Evolutionary conservation across 1,140 invertebrate species (phyloP).

Genomic region (Melitaea cinxia): DNA sequence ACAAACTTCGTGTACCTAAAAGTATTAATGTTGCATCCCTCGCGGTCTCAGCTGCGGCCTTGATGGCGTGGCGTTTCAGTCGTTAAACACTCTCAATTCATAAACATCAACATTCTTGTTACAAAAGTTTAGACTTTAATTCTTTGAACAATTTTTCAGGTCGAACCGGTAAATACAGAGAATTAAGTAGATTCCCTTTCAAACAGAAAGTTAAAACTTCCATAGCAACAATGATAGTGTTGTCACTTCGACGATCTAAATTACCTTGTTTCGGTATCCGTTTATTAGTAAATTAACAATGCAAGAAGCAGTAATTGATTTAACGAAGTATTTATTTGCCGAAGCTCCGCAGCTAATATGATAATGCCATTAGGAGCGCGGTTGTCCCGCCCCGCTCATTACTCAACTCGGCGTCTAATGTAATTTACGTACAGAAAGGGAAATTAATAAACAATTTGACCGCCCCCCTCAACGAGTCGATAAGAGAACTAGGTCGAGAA

Average conservation of each 20-base stretch:
- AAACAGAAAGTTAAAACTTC: too few species aligned
- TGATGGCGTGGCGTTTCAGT: too few species aligned
- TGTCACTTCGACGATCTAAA: background rate
- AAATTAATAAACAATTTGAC: slow-evolving; percentile 24
- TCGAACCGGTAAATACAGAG: too few species aligned
- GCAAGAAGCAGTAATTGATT: background rate
- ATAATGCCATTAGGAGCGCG: slow-evolving; percentile 5
- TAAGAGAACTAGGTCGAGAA: slow-evolving; percentile 27
- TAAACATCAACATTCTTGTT: too few species aligned
- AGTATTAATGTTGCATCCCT: too few species aligned
- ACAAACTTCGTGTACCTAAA: too few species aligned
- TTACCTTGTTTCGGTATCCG: background rate
- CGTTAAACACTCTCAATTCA: too few species aligned
- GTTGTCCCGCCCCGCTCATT: slow-evolving; percentile 1
- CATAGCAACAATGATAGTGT: too few species aligned
- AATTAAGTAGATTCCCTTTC: too few species aligned
- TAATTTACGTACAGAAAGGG: slow-evolving; percentile 12
- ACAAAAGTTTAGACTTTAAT: too few species aligned
- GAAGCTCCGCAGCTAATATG: background rate
- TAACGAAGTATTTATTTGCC: background rate
- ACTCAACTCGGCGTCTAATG: slow-evolving; percentile 3
- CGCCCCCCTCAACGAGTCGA: slow-evolving; percentile 13
- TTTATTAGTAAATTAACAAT: background rate
- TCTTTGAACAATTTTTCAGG: too few species aligned
- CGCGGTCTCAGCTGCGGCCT: too few species aligned